Evolutionary conservation across 30 jellyfish, hydroid and myxozoan genomes (phyloP), one percentile per base, ranked within the genome.

Genomic region (Hydractinia echinata): DNA sequence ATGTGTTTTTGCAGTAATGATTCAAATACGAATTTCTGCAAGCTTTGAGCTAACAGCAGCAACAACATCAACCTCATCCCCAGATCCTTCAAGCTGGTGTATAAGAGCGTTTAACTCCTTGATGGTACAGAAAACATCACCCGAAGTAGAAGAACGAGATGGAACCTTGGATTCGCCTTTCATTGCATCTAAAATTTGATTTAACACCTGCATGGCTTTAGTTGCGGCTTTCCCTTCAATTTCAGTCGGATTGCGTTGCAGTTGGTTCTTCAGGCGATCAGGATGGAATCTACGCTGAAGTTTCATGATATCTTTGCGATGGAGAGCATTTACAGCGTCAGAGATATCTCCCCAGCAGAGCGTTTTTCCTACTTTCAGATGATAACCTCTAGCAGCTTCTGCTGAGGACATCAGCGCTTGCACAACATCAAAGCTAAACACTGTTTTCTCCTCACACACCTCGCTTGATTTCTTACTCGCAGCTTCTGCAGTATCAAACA

Each of bases 181-280:
- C 0, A 64, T 13, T 51, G 39, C 39, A 13, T 64, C 74, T n/a
- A 64, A 44, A 1, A 64, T 64, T 13, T 64, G 74, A 13, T 64
- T 64, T n/a, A 64, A 51, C 19, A 64, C 74, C 39, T 64, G 74
- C 74, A 64, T 64, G 19, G 74, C 74, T 13, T 64, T 64, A 13
- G 19, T 64, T 9, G 51, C 74, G 4, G 39, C 16, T n/a, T 64
- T 64, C 4, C 74, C 39, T 64, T 64, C 74, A 7, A 64, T n/a
- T 64, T 64, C 74, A 6, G 74, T 64, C 39, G 74, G 51, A 64
- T 64, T 51, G 74, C 74, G 74, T 64, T 64, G 74, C 16, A 64
- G 16, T 64, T 64, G 74, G 10, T 51, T 44, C 10, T 64, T 64
- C 74, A 64, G 74, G 10, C 74, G 74, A 64, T 64, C 74, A 64